Conservation (phyloP, 2,888 invertebrate genomes). For the Theretra japonica region DNA sequence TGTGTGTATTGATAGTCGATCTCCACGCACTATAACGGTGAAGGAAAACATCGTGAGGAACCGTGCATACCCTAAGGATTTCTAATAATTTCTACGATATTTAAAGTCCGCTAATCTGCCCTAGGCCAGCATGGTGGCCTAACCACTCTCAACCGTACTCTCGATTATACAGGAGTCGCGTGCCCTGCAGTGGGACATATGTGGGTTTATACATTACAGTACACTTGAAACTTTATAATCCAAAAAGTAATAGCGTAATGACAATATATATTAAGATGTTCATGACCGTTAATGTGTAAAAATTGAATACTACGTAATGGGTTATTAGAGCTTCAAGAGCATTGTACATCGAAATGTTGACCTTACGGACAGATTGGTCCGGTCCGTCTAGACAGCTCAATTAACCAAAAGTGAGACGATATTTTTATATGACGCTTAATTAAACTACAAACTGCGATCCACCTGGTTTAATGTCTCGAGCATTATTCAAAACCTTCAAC, state of each 20-base stretch:
- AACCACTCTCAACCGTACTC: too few relatives aligned
- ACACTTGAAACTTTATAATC: not conserved
- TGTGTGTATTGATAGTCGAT: too few relatives aligned
- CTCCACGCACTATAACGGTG: too few relatives aligned
- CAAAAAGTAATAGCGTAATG: not conserved
- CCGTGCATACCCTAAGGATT: too few relatives aligned
- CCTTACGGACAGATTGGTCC: slow-evolving; percentile 4
- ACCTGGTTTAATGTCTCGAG: not conserved
- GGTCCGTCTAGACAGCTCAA: slow-evolving; percentile 6
- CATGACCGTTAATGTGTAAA: not conserved
- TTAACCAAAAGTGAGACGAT: not conserved
- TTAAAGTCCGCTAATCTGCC: too few relatives aligned
- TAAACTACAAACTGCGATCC: not conserved
- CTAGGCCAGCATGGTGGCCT: too few relatives aligned
- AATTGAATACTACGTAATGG: not conserved
- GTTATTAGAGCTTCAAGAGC: not conserved
- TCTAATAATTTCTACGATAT: too few relatives aligned
- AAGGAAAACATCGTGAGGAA: too few relatives aligned
- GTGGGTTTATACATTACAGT: too few relatives aligned
- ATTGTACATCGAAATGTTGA: slow-evolving; percentile 12
- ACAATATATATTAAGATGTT: not conserved
- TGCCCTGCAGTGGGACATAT: too few relatives aligned
- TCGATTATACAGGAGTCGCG: too few relatives aligned
- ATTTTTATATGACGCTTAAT: slow-evolving; percentile 11
- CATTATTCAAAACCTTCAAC: slow-evolving; percentile 3